Evolutionary conservation across 2,888 invertebrate species (phyloP).

Genomic region (Conus canariensis): DNA sequence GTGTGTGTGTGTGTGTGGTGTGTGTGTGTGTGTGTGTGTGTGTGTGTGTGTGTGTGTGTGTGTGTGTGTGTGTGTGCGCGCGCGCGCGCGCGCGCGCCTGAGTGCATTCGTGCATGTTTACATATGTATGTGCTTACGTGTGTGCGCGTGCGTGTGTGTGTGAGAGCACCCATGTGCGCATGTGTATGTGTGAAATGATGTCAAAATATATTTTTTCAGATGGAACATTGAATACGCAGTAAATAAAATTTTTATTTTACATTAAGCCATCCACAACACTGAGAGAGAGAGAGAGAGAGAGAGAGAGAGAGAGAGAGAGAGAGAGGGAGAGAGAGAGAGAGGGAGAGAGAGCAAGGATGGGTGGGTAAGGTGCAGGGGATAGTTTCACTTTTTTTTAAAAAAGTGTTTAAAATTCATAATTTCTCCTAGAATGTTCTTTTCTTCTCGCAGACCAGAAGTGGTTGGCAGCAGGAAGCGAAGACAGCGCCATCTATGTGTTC

Average conservation of each 20-base stretch:
- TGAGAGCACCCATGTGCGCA: neutral
- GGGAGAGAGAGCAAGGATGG: neutral
- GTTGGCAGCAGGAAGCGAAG: conserved; percentile 65
- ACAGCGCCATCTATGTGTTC: conserved; percentile 61
- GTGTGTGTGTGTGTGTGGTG: neutral
- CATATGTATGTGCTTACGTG: neutral
- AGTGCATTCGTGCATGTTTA: neutral
- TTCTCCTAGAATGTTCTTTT: neutral
- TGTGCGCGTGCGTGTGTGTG: neutral
- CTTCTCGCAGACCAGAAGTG: conserved; percentile 55
- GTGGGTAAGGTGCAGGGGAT: neutral
- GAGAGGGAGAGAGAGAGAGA: neutral
- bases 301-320: no score
- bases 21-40: neutral
- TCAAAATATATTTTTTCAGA: neutral
- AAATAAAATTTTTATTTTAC: no score
- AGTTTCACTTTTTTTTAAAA: no score
- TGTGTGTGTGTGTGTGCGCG: neutral
- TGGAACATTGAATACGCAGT: no score
- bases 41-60: neutral
- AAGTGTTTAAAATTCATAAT: no score
- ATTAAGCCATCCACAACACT: no score
- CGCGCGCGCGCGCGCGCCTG: neutral
- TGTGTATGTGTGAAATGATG: neutral
- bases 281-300: no score